Evolutionary conservation across 35 echinoderm and acorn worm genomes (phyloP).

Genomic region (Diadema setosum): DNA sequence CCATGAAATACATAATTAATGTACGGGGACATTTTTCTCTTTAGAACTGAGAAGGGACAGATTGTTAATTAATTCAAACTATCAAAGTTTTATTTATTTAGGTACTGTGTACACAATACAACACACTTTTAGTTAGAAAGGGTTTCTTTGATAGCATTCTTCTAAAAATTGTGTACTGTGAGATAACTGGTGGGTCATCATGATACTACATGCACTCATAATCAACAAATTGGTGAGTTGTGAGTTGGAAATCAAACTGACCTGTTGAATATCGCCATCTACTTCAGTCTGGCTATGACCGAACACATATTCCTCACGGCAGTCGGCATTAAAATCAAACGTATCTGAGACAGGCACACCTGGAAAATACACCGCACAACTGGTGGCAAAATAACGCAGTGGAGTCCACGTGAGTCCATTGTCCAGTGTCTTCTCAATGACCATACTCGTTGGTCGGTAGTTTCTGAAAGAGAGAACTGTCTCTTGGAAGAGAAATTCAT

Average conservation of each 20-base stretch:
- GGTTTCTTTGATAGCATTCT: too few relatives aligned
- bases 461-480: conserved; percentile 62
- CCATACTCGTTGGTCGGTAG: conserved; percentile 43
- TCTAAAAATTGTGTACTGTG: too few relatives aligned
- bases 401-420: conserved; percentile 33
- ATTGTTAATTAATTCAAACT: too few relatives aligned
- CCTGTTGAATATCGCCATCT: conserved; percentile 65
- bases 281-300: conserved; percentile 55
- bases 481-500: conserved; percentile 68
- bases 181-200: too few relatives aligned
- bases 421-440: conserved; percentile 71
- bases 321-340: not conserved
- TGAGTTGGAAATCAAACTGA: too few relatives aligned
- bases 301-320: conserved; percentile 50
- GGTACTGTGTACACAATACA: not conserved
- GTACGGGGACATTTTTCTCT: too few relatives aligned
- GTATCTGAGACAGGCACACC: not conserved
- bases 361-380: conserved; percentile 56
- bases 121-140: too few relatives aligned
- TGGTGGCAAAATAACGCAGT: conserved; percentile 70
- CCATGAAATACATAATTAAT: too few relatives aligned
- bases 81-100: too few relatives aligned
- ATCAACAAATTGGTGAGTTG: too few relatives aligned
- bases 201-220: too few relatives aligned
- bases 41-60: too few relatives aligned